Evolutionary conservation across 2,113 vertebrate genomes (phyloP), one percentile per base, ranked within the genome.

Genomic region (Stigmatopora nigra): DNA sequence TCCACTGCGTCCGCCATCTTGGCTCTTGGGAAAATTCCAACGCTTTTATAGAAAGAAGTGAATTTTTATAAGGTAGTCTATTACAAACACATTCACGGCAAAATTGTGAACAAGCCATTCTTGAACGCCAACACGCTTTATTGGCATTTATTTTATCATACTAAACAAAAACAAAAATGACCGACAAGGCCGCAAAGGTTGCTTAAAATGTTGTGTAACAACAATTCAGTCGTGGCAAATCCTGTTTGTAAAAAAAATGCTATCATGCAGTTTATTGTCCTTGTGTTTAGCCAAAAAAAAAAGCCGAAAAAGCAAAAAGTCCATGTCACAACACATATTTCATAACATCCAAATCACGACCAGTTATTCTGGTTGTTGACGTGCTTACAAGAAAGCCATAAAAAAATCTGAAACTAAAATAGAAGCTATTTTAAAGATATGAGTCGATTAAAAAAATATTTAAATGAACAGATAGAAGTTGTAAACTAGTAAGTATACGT

Each of bases 191-290:
- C 3, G 7, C 38, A 41, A 41, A 41, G 9, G 38, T 41, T 7
- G 6, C 9, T 7, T 41, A 1, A 41, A 41, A 10, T 41, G 38
- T 41, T 41, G 6, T 41, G 9, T 41, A 41, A 41, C 9, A 41
- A 7, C 9, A 7, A 41, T 7, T 8, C 38, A 41, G 38, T 3
- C 19, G 11, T 20, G 49, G 49, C n/a, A 52, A 19, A 52, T 52
- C n/a, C 16, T 48, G 49, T 58, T 36, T 58, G 52, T 25, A 31
- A 31, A 47, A 56, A 71, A 68, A 70, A 44, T 64, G 48, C 61
- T 67, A 12, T 3, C 61, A 56, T 71, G 56, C 62, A 58, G 20
- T 61, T 69, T 56, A 57, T 45, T 63, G 67, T 22, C 44, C 46
- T 25, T 56, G 35, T 12, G 3, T 15, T 13, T 17, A 1, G 15